phyloP scores from a whole-genome alignment of 2,113 vertebrate genomes.

The Cyanistes caeruleus region DNA sequence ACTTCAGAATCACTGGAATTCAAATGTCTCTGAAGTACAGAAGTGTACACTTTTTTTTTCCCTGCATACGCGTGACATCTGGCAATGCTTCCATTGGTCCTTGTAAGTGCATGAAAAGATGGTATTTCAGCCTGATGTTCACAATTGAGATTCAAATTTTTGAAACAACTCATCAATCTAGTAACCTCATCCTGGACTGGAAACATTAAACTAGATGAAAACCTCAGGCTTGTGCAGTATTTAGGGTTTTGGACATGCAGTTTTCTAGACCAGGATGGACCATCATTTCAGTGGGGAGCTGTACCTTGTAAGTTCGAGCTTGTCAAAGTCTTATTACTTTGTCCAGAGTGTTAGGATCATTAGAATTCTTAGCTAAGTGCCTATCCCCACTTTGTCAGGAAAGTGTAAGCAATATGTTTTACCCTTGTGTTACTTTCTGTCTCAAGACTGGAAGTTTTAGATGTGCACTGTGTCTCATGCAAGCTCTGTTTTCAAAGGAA shows the following conservation, averaged over 20 bases:
- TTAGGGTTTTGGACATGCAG: background rate
- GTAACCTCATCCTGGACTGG: background rate
- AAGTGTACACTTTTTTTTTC: background rate
- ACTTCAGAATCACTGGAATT: background rate
- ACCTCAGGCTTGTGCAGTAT: background rate
- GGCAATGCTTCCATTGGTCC: background rate
- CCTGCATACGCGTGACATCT: accelerated
- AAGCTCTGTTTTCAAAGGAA: background rate
- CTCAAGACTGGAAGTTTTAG: background rate
- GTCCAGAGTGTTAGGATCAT: background rate
- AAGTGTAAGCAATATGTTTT: background rate
- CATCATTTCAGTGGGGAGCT: background rate
- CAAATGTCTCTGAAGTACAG: background rate
- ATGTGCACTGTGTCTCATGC: background rate
- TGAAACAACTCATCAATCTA: background rate
- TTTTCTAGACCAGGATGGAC: background rate
- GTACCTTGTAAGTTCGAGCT: background rate
- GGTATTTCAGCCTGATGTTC: background rate
- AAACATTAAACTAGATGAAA: background rate
- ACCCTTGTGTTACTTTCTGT: background rate
- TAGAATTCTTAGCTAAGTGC: background rate
- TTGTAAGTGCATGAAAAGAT: background rate
- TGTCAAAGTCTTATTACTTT: background rate
- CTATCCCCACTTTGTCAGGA: background rate
- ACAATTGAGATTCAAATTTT: background rate